phyloP scores from a whole-genome alignment of 2,888 invertebrate genomes.

The Halocaridina rubra region DNA sequence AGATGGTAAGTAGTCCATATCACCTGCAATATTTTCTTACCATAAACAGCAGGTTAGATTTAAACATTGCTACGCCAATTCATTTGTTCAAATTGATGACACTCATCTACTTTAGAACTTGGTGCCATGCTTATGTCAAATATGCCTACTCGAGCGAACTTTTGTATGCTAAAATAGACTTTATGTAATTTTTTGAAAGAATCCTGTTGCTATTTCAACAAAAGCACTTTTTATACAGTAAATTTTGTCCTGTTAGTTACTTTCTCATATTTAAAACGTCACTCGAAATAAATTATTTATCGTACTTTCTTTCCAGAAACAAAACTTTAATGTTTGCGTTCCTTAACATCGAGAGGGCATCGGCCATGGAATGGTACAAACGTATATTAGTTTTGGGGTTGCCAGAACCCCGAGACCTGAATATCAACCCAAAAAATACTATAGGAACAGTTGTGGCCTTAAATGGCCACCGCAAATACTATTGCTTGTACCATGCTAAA shows the following conservation, averaged over 20 bases:
- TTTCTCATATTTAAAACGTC: background rate
- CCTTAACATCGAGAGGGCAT: constrained; percentile 84
- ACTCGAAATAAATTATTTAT: background rate
- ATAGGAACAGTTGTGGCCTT: constrained; percentile 90
- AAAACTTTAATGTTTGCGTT: constrained; percentile 96
- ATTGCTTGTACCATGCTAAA: constrained; percentile 98
- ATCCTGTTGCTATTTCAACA: too few species aligned
- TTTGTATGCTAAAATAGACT: too few species aligned
- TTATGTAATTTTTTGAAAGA: too few species aligned
- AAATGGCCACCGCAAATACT: constrained; percentile 97
- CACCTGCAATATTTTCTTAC: too few species aligned
- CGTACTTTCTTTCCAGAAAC: constrained; percentile 76
- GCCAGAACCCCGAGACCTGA: constrained; percentile 82
- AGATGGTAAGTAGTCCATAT: too few species aligned
- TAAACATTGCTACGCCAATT: too few species aligned
- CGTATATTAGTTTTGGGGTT: constrained; percentile 88
- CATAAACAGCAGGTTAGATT: too few species aligned
- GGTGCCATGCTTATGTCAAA: too few species aligned
- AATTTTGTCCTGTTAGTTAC: background rate
- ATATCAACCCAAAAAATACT: constrained; percentile 95
- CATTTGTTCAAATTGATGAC: too few species aligned
- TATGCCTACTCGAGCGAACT: too few species aligned
- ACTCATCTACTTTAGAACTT: too few species aligned
- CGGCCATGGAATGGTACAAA: constrained; percentile 87
- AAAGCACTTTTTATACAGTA: too few species aligned